A percentile compares a stretch with the other conserved stretches of the same genome.
Evolutionary conservation across 2,888 invertebrate genomes (phyloP).

Genomic region (Microdon myrmicae): DNA sequence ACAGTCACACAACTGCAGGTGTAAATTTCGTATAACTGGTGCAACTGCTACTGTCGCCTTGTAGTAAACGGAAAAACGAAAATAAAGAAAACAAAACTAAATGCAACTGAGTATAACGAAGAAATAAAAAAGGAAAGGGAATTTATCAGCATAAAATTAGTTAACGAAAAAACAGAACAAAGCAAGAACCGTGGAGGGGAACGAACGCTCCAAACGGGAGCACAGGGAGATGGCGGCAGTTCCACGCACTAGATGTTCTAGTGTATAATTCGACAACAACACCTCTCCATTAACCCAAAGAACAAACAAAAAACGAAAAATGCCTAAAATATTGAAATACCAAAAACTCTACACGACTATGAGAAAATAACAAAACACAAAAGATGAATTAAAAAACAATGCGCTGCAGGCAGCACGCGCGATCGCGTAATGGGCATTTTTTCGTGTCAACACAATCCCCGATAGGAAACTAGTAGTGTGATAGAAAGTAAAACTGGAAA

Average conservation of each 20-base stretch:
- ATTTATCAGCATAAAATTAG: too few species aligned
- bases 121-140: background rate
- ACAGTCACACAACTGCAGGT: slow-evolving; percentile 14
- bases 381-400: background rate
- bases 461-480: slow-evolving; percentile 1
- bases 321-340: too few species aligned
- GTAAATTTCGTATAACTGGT: too few species aligned
- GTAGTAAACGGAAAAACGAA: background rate
- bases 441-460: slow-evolving; percentile 9
- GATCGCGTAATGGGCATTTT: slow-evolving; percentile 40
- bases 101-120: background rate
- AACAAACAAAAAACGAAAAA: slow-evolving; percentile 25
- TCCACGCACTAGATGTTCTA: too few species aligned
- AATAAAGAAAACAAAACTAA: slow-evolving; percentile 3
- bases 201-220: slow-evolving; percentile 15
- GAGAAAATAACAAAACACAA: slow-evolving; percentile 25
- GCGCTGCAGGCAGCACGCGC: slow-evolving; percentile 3
- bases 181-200: slow-evolving; percentile 1
- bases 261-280: too few species aligned
- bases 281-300: too few species aligned
- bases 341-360: slow-evolving; percentile 26
- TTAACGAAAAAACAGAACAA: slow-evolving; percentile 5
- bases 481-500: slow-evolving; percentile 37
- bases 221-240: slow-evolving; percentile 1
- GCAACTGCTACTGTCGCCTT: too few species aligned